Conservation (phyloP, 1,140 invertebrate genomes). For the Liolophura sinensis region DNA sequence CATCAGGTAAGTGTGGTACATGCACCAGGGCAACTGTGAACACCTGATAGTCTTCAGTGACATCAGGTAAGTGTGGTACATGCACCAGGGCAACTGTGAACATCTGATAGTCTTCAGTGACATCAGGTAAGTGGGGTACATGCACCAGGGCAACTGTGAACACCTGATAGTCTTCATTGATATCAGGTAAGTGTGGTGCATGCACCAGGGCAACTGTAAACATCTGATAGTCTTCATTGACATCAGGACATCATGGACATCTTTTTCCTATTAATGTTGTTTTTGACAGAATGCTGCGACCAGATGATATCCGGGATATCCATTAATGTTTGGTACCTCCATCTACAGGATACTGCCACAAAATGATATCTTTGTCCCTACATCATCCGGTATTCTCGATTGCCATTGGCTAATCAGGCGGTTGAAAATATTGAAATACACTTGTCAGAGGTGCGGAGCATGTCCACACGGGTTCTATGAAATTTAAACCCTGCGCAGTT, state of each 20-base stretch:
- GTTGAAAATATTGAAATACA: no score
- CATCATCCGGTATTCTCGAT: no score
- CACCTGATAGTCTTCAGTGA: conserved; percentile 78
- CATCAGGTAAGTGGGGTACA: conserved; percentile 55
- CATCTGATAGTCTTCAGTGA: conserved; percentile 78
- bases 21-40: conserved; percentile 83
- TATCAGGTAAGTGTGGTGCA: conserved; percentile 58
- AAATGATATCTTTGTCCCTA: no score
- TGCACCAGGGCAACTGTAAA: conserved; percentile 68
- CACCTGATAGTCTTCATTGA: conserved; percentile 81
- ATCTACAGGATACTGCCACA: no score
- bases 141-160: conserved; percentile 81
- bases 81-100: conserved; percentile 83
- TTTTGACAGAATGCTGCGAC: no score
- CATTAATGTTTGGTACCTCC: no score
- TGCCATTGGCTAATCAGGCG: no score
- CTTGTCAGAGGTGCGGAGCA: no score
- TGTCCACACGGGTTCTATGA: no score
- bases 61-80: conserved; percentile 61
- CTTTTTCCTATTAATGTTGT: no score
- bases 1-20: conserved; percentile 66
- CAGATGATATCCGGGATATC: no score
- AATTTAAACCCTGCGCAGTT: no score
- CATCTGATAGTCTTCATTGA: not conserved
- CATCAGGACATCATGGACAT: not conserved